Conservation (phyloP, 2,888 invertebrate species). For the Tigriopus californicus region DNA sequence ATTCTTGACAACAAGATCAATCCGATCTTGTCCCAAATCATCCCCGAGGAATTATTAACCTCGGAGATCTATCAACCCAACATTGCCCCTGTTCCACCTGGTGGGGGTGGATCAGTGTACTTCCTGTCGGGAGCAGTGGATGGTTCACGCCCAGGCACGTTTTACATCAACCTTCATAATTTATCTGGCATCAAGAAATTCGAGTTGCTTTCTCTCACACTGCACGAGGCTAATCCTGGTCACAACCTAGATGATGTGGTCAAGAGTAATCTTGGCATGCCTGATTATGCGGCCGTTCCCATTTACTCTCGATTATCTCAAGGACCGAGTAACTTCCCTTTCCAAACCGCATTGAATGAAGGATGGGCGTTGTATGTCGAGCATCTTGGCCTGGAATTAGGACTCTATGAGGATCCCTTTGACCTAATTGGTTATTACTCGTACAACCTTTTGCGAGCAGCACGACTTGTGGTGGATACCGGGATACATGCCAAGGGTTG, state of each 20-base stretch:
- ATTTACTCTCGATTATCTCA: constrained; percentile 10
- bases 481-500: constrained; percentile 25
- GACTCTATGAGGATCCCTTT: constrained; percentile 24
- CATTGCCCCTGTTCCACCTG: neutral
- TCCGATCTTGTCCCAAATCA: constrained; percentile 23
- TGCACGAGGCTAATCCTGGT: constrained; percentile 28
- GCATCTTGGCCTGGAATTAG: constrained; percentile 26
- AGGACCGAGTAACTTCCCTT: neutral
- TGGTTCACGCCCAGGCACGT: constrained; percentile 23
- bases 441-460: constrained; percentile 23
- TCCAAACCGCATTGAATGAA: constrained; percentile 10
- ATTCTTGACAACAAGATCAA: constrained; percentile 24
- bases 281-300: neutral
- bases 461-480: constrained; percentile 26
- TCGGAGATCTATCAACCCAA: neutral
- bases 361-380: constrained; percentile 29
- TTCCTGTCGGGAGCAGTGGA: constrained; percentile 25
- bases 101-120: constrained; percentile 22
- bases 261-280: neutral
- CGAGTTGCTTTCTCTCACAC: constrained; percentile 24
- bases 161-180: constrained; percentile 23
- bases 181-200: constrained; percentile 22
- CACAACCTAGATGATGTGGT: constrained; percentile 25
- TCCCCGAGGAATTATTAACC: constrained; percentile 21
- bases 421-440: constrained; percentile 14